Evolutionary conservation across 2,888 invertebrate species (phyloP), one percentile per base, ranked within the genome.

Genomic region (Choreutis nemorana): DNA sequence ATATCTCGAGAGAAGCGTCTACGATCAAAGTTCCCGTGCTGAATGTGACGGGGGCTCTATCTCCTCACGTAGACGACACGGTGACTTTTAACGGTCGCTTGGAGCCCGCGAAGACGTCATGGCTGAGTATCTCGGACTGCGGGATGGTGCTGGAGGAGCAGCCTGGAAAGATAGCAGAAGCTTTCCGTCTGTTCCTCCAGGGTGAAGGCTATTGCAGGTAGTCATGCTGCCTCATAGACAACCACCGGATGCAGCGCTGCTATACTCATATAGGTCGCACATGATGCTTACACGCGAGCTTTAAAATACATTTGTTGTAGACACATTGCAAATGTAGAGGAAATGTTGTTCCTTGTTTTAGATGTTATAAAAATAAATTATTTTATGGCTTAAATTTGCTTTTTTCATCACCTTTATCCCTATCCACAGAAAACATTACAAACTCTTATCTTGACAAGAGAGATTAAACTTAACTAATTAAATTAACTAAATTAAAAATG

Each of bases 141-240:
- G 97, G 97, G 37, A 93, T 99, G 92, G 95, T 97, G 4, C 75
- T 99, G 52, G 99, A 99, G 78, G 99, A 99, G 67, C 94, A 96
- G 67, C 98, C 99, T 23, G 91, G 87, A 45, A 97, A 97, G 84
- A 90, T 98, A 48, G 91, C 94, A 54, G 97, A 99, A 79, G 97
- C 98, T 32, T 91, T 99, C 77, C 85, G 94, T 61, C 86, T 99
- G 50, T 99, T 99, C 82, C 84, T 99, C 44, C 98, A 99, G 79
- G 98, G 99, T 47, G 94, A 95, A 79, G 97, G 98, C 64, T 96
- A 95, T 83, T 94, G 94, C 93, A 91, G 75, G 61, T 75, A 77
- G 71, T 71, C 57, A 49, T 31, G 42, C 45, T 53, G 44, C 42
- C 35, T 36, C 35, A 30, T 15, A 40, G 41, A 41, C 39, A 43